Conservation (phyloP, 2,113 vertebrate genomes). For the Micronycteris hirsuta region DNA sequence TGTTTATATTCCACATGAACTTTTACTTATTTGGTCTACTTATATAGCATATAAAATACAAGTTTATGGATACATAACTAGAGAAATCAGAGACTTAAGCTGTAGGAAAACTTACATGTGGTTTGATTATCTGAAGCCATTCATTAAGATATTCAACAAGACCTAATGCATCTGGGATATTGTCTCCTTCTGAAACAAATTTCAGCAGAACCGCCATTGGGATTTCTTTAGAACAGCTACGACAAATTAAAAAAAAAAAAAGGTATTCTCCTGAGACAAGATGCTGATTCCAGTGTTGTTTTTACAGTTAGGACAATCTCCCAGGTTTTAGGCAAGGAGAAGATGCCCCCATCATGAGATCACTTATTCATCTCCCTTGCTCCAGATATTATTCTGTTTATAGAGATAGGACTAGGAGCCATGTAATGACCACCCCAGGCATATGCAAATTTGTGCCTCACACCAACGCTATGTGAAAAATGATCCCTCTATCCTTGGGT, state of each 20-base stretch:
- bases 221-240: constrained; percentile 89
- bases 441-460: neutral
- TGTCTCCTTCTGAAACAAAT: constrained; percentile 98
- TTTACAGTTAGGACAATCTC: neutral
- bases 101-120: constrained; percentile 82
- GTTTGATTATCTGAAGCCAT: constrained; percentile 91
- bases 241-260: constrained; percentile 47
- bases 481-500: neutral
- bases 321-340: neutral
- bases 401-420: neutral
- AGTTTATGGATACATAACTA: neutral
- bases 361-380: neutral
- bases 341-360: neutral
- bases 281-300: neutral
- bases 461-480: neutral
- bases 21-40: neutral
- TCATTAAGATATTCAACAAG: constrained; percentile 92
- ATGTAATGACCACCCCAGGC: neutral
- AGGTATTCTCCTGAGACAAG: neutral
- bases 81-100: neutral
- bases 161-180: constrained; percentile 92
- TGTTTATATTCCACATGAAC: neutral
- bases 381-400: neutral
- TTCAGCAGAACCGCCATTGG: constrained; percentile 90
- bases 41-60: neutral